Base-by-base conservation (phyloP, 2,888 invertebrate species). In the Girardia tigrina region DNA sequence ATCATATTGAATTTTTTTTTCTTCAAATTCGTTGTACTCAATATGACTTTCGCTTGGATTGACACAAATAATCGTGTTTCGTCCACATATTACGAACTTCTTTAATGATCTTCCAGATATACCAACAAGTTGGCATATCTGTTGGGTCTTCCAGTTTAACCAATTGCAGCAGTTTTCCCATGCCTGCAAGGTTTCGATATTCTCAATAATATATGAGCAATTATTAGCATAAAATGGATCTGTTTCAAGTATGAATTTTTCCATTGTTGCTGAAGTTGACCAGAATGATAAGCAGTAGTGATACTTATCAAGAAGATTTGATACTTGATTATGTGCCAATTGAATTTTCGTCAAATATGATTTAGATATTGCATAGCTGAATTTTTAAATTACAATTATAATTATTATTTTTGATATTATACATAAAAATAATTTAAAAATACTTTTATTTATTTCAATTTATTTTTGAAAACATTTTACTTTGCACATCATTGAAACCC, bases 281-380 rank as follows among this genome's bases (percentile, higher is more conserved):
- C 56, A 56, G n/a, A 56, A 56, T n/a, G 56, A 56, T 6, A 56
- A 23, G 23, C 23, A 56, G 23, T 56, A 56, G 23, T 56, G n/a
- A 16, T 56, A 56, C 23, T n/a, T 56, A 20, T 23, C 56, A 6
- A 56, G 4, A 6, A 56, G 4, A n/a, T 56, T 23, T n/a, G 56
- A 56, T 56, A 56, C 4, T 16, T 56, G 56, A 2, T 56, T 16
- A 23, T 56, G 56, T 6, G 56, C 56, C 4, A 20, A 2, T 56
- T 56, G n/a, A 23, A 56, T 56, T 56, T 56, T 56, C 4, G 56
- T 16, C 4, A 56, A 23, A 56, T 56, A 56, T 8, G 56, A n/a
- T 56, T 56, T 56, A 4, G 56, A 56, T 56, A 56, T 56, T 56
- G 56, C 56, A 56, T 56, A 56, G 56, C 56, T 56, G n/a, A n/a